Base-by-base conservation (phyloP, 2,797 vertebrate genomes). In the Hippocampus kuda region DNA sequence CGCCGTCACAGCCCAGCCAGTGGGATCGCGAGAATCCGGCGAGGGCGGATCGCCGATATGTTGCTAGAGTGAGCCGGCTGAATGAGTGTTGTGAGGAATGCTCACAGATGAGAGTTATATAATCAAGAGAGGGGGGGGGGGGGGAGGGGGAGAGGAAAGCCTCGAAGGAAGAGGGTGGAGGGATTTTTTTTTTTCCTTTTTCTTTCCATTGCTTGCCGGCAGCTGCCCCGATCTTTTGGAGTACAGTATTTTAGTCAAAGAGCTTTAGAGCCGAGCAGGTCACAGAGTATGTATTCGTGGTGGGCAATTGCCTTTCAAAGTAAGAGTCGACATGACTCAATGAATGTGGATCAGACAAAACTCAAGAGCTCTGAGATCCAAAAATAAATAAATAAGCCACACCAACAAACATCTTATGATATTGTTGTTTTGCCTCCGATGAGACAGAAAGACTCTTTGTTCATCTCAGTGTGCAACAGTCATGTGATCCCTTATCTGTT, bases 21-120 rank as follows among this genome's bases (percentile, higher is more conserved):
- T 89, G 66, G 75, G 70, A 79, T 70, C 59, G 59, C 38, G 68
- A 24, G 73, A 65, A 48, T 34, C 65, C 9, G 53, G 26, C 30
- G 68, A n/a, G 75, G 89, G 89, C 15, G 77, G 88, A 76, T 53
- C 46, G 34, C 69, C 51, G 3, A 87, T 2, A 20, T 77, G 81
- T 85, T 86, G 87, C 87, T 88, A 85, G 86, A 87, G 86, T 86
- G 85, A 90, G 85, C 83, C 66, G 67, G 75, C 80, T 89, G 86
- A 90, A 89, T 90, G 88, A 88, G 84, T 82, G 84, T 84, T 88
- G 86, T 85, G 84, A 88, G 87, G 89, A 91, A 91, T 89, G 90
- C 87, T 88, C 82, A 80, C 89, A 90, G 90, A 91, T 85, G 63
- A 73, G 80, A 85, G 91, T 93, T 93, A 93, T 92, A 92, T 93